Conservation (phyloP, 1,140 invertebrate genomes). For the Cotesia typhae region DNA sequence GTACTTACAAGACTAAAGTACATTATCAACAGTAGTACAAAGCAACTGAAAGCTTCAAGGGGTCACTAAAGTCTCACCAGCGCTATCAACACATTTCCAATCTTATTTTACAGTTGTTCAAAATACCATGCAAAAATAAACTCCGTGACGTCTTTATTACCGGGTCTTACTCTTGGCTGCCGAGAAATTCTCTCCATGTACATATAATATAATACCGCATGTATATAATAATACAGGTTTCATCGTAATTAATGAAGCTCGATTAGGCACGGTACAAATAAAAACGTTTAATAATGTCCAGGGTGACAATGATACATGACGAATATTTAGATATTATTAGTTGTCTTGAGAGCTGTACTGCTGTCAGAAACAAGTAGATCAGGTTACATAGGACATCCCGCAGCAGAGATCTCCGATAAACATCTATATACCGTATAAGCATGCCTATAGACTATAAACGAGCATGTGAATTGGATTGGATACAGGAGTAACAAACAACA, state of each 20-base stretch:
- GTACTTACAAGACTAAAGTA: too few relatives aligned
- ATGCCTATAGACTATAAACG: too few relatives aligned
- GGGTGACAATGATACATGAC: slow-evolving; percentile 17
- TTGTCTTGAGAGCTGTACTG: background rate
- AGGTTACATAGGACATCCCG: slow-evolving; percentile 15
- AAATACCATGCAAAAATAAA: background rate
- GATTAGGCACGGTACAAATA: too few relatives aligned
- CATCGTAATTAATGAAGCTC: too few relatives aligned
- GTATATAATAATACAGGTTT: too few relatives aligned
- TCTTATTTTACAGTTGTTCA: too few relatives aligned
- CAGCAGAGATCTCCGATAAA: slow-evolving; percentile 4
- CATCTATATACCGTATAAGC: slow-evolving; percentile 1
- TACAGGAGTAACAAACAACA: too few relatives aligned
- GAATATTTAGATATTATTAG: slow-evolving; percentile 22
- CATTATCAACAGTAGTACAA: too few relatives aligned
- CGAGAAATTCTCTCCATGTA: background rate
- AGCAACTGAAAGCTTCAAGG: too few relatives aligned
- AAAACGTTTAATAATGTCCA: background rate
- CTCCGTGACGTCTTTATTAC: background rate
- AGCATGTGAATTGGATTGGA: background rate
- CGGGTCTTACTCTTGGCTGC: too few relatives aligned
- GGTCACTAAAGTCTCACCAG: too few relatives aligned
- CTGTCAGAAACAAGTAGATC: slow-evolving; percentile 18
- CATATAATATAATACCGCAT: background rate
- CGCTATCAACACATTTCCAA: too few relatives aligned